Conservation (phyloP, 2,888 invertebrate genomes). For the Meliscaeva auricollis region DNA sequence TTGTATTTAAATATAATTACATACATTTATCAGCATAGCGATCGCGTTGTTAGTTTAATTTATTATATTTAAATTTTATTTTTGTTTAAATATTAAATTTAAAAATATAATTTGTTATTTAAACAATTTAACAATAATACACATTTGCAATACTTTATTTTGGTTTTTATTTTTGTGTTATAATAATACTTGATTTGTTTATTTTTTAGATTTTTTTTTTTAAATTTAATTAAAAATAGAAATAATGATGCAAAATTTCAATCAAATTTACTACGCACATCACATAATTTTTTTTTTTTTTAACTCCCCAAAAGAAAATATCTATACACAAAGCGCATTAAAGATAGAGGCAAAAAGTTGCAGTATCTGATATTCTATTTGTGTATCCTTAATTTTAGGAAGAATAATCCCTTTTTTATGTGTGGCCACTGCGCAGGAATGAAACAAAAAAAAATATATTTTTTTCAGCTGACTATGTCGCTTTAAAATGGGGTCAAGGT, state of each 20-base stretch:
- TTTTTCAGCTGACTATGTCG: constrained; percentile 33
- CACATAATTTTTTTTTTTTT: background rate
- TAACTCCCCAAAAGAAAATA: background rate
- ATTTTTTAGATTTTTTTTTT: background rate
- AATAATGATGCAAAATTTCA: background rate
- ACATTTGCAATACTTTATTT: constrained; percentile 63
- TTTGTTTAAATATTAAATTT: background rate
- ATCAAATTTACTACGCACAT: constrained; percentile 4
- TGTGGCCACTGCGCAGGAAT: constrained; percentile 53
- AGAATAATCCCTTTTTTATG: background rate
- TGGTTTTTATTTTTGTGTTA: constrained; percentile 10
- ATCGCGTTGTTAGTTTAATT: constrained; percentile 64
- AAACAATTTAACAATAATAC: constrained; percentile 69
- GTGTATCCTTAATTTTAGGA: constrained; percentile 19
- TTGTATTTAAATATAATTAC: constrained; percentile 63
- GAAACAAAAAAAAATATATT: constrained; percentile 29
- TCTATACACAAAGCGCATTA: background rate
- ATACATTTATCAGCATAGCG: constrained; percentile 74
- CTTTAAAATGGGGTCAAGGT: constrained; percentile 71
- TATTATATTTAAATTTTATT: constrained; percentile 33
- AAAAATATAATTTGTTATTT: constrained; percentile 11
- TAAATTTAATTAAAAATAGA: constrained; percentile 3
- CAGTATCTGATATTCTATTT: background rate
- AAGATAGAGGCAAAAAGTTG: background rate
- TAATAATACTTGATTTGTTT: constrained; percentile 19